These are phyloP conservation scores for Myoxocephalus aenaeus DNA, from an alignment of 2,797 vertebrate species.

Conservation along the genomic window DNA sequence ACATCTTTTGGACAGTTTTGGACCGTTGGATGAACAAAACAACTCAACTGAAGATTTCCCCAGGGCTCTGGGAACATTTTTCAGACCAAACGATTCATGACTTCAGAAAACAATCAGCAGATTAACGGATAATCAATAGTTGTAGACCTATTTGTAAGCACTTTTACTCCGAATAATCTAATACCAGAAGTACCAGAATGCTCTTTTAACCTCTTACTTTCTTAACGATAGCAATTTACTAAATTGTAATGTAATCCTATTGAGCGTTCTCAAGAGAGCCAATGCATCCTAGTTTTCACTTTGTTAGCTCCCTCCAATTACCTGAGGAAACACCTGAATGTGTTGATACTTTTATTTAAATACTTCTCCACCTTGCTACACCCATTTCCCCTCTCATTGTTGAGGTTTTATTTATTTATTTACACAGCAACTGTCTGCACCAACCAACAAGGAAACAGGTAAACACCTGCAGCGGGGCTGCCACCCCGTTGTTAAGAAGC, in stretches of 20 bases:
- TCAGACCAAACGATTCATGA: neutral
- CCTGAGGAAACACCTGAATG: constrained; percentile 11
- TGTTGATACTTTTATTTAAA: neutral
- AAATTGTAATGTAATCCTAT: neutral
- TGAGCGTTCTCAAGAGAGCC: neutral
- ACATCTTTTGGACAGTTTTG: neutral
- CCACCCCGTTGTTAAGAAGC: constrained; percentile 15
- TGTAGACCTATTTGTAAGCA: neutral
- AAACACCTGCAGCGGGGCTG: constrained; percentile 71
- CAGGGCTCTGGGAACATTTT: neutral
- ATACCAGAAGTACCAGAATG: neutral
- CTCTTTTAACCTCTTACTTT: neutral
- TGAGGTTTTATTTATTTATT: neutral
- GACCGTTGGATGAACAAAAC: neutral
- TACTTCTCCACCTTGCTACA: neutral
- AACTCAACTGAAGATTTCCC: neutral
- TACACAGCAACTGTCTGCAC: constrained; percentile 21
- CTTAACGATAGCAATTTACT: neutral
- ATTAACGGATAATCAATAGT: neutral
- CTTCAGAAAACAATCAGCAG: neutral
- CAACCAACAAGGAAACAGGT: constrained; percentile 36
- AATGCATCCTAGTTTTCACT: constrained; percentile 19
- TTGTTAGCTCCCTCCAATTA: constrained; percentile 21
- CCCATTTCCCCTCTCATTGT: neutral
- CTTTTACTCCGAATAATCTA: neutral